phyloP scores from a whole-genome alignment of 2,113 vertebrate genomes.

The Myotis lucifugus region DNA sequence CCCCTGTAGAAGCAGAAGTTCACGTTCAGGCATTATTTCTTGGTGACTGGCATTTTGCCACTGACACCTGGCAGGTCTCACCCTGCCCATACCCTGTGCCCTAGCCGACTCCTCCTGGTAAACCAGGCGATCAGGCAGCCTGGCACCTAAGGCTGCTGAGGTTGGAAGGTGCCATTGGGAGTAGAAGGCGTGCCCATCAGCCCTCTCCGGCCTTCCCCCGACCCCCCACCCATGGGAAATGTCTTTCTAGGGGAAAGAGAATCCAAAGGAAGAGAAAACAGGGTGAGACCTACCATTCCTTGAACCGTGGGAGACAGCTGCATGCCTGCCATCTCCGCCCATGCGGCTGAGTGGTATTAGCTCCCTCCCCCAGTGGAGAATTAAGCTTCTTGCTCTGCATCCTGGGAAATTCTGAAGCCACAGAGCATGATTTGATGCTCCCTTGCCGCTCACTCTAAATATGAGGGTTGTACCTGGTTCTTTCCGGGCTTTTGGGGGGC shows the following conservation, averaged over 20 bases:
- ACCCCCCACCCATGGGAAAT: neutral
- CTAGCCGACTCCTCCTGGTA: neutral
- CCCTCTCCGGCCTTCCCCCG: no score
- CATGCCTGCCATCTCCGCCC: neutral
- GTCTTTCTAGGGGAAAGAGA: neutral
- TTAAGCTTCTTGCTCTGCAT: neutral
- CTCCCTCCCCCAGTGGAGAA: neutral
- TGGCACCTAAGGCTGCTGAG: neutral
- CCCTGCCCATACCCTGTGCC: neutral
- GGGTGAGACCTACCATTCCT: neutral
- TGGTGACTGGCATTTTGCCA: neutral
- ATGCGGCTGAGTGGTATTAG: neutral
- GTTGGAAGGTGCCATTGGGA: neutral
- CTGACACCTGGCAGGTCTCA: neutral
- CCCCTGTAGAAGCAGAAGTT: neutral
- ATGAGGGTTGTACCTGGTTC: neutral
- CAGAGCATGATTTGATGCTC: neutral
- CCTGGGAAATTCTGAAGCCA: neutral
- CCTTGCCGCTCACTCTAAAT: neutral
- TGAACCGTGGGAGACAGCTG: neutral
- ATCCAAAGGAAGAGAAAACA: neutral
- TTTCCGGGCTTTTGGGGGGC: neutral
- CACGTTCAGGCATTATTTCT: rapidly evolving
- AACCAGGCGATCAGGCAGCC: neutral
- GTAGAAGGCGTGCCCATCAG: neutral